Percentiles rank a stretch among this genome's conserved stretches.
phyloP scores from a whole-genome alignment of 2,113 vertebrate species.

The Callospermophilus lateralis region DNA sequence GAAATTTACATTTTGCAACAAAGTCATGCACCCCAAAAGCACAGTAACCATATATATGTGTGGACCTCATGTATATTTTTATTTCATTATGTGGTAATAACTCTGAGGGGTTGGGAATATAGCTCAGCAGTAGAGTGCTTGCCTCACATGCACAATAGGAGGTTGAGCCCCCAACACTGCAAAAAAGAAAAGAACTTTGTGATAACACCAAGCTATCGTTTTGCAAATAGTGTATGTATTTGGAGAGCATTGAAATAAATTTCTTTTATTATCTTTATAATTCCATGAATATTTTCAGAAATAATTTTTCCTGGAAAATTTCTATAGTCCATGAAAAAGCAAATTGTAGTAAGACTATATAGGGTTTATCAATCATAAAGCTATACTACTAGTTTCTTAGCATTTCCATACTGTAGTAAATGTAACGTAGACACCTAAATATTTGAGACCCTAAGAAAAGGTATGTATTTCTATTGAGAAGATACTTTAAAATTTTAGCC shows the following conservation, averaged over 20 bases:
- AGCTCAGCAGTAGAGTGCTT: not conserved
- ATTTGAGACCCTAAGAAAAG: not conserved
- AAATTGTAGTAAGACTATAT: not conserved
- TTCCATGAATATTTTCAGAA: not conserved
- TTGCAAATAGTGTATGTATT: not conserved
- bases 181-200: not conserved
- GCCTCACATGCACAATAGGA: not conserved
- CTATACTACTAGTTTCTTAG: not conserved
- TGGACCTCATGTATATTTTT: constrained; percentile 17
- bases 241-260: not conserved
- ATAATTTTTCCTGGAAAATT: constrained; percentile 48
- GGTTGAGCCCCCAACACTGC: not conserved
- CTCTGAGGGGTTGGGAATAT: not conserved
- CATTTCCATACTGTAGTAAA: not conserved
- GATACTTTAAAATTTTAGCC: not conserved
- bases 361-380: not conserved
- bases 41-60: not conserved
- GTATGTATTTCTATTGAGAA: not conserved
- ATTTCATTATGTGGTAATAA: constrained; percentile 32
- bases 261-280: constrained; percentile 45
- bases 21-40: constrained; percentile 59
- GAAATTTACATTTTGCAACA: constrained; percentile 68
- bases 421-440: not conserved
- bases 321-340: not conserved
- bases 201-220: not conserved